Conservation (phyloP, 2,113 vertebrate genomes). For the Gymnocephalus cernua region DNA sequence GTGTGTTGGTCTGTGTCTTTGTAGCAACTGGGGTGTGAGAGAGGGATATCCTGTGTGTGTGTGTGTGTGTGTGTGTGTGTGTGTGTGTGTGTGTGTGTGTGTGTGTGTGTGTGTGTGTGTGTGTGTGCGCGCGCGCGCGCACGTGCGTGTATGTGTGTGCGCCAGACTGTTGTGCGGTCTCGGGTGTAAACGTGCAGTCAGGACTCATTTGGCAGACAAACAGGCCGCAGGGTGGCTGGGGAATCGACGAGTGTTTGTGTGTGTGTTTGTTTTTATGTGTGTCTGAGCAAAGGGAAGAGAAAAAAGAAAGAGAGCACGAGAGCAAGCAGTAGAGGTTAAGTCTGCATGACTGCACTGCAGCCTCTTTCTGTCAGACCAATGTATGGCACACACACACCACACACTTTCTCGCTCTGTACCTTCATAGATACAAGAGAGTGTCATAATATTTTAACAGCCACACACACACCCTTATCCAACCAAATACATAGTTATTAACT, state of each 20-base stretch:
- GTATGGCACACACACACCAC: slow-evolving; percentile 32
- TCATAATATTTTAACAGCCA: slow-evolving; percentile 5
- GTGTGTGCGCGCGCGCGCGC: slow-evolving; percentile 49
- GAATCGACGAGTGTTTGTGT: slow-evolving; percentile 78
- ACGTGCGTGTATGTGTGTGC: slow-evolving; percentile 10
- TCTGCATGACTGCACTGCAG: slow-evolving; percentile 77
- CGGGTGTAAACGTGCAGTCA: slow-evolving; percentile 84
- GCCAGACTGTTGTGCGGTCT: slow-evolving; percentile 79
- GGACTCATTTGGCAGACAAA: slow-evolving; percentile 85
- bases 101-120: slow-evolving; percentile 51
- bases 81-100: slow-evolving; percentile 22
- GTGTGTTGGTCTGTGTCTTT: slow-evolving; percentile 69
- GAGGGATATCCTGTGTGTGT: slow-evolving; percentile 70
- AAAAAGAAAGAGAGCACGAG: slow-evolving; percentile 57
- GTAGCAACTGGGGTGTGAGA: slow-evolving; percentile 79
- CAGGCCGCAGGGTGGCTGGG: slow-evolving; percentile 81
- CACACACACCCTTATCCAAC: background rate
- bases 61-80: slow-evolving; percentile 55
- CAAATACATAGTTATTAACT: background rate
- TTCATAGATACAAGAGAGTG: background rate
- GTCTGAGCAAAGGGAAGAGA: slow-evolving; percentile 72
- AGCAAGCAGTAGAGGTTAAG: slow-evolving; percentile 76
- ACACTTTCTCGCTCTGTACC: background rate
- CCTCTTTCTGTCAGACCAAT: slow-evolving; percentile 77
- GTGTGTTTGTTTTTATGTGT: slow-evolving; percentile 69